Percentiles rank a stretch among this genome's conserved stretches.
Evolutionary conservation across 2,113 vertebrate genomes (phyloP).

Genomic region (Eubucco bourcierii): DNA sequence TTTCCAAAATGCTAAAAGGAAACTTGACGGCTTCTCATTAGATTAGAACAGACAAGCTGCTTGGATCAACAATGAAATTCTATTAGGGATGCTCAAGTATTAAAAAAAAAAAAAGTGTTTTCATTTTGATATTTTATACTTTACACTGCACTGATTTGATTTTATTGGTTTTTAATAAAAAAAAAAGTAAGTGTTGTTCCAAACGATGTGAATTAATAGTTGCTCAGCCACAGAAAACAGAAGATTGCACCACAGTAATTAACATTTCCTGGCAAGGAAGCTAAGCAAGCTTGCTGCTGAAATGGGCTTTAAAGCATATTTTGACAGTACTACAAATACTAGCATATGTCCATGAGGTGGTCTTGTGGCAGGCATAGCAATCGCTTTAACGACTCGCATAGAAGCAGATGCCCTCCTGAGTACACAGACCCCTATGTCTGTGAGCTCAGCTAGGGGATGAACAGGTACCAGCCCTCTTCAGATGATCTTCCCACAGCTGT

Average conservation of each 20-base stretch:
- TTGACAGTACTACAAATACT: neutral
- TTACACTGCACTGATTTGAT: conserved; percentile 32
- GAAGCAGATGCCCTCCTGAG: neutral
- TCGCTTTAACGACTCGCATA: accelerated
- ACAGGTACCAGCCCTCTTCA: neutral
- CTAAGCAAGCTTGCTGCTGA: neutral
- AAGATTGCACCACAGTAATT: conserved; percentile 53
- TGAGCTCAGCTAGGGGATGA: neutral
- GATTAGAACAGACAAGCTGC: conserved; percentile 41
- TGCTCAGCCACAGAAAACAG: conserved; percentile 38
- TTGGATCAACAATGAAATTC: conserved; percentile 23
- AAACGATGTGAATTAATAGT: conserved; percentile 56
- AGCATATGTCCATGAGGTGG: neutral
- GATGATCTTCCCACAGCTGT: accelerated
- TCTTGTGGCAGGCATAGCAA: neutral
- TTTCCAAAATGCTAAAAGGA: conserved; percentile 55
- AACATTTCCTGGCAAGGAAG: conserved; percentile 60
- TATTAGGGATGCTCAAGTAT: conserved; percentile 17
- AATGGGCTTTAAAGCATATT: conserved; percentile 37
- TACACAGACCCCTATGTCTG: accelerated
- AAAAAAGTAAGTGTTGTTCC: conserved; percentile 51
- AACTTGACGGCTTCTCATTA: conserved; percentile 41
- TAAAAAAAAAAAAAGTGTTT: conserved; percentile 50
- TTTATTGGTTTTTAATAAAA: conserved; percentile 69
- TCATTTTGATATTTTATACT: conserved; percentile 30